phyloP scores from a whole-genome alignment of 2,797 vertebrate genomes.

The Zonotrichia albicollis region DNA sequence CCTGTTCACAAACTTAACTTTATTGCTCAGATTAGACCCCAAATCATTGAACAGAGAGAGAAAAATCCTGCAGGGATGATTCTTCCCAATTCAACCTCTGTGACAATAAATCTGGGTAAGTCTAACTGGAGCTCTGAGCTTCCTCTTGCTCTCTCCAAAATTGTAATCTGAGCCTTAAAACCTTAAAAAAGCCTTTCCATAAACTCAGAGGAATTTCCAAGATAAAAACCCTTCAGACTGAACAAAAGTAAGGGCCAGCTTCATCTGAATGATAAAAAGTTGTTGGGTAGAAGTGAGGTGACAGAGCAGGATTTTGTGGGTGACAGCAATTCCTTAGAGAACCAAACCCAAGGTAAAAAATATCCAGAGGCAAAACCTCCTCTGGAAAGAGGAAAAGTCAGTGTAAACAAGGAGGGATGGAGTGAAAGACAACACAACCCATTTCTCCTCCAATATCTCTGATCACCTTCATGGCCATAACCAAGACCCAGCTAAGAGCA shows the following conservation, averaged over 20 bases:
- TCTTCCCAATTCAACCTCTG: fast-evolving
- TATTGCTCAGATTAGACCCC: neutral
- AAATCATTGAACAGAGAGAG: neutral
- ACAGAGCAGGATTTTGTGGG: neutral
- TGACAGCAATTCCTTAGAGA: neutral
- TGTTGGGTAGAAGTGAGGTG: neutral
- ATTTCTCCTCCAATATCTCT: neutral
- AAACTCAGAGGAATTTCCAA: neutral
- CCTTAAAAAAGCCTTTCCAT: neutral
- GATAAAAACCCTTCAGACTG: neutral
- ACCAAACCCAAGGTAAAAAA: neutral
- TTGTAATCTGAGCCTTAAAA: neutral
- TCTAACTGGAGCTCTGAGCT: neutral
- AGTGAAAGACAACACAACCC: neutral
- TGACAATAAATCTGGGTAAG: neutral
- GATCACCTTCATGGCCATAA: neutral
- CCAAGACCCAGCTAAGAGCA: neutral
- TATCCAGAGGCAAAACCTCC: neutral
- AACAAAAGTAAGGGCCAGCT: neutral
- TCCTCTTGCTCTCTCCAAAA: neutral
- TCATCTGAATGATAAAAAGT: neutral
- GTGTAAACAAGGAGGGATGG: neutral
- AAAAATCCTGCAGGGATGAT: neutral
- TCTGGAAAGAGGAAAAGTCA: neutral
- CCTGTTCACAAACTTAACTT: neutral